Conservation (phyloP, 2,113 vertebrate species). For the Chionis minor region DNA sequence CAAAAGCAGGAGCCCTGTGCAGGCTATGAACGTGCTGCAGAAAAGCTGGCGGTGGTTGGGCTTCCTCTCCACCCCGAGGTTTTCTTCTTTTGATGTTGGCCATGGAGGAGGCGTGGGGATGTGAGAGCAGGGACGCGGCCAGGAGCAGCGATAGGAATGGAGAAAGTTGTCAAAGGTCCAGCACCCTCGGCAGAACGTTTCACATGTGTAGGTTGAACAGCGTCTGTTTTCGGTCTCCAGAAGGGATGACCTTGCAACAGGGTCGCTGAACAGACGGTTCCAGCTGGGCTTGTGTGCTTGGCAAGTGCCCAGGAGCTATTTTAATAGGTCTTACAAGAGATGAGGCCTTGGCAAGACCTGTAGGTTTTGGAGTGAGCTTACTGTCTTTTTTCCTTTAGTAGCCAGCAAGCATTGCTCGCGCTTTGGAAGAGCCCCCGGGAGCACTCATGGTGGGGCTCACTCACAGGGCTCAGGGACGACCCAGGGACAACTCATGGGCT, state of each 20-base stretch:
- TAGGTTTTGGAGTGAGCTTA: background rate
- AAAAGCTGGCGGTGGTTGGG: background rate
- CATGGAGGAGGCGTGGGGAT: background rate
- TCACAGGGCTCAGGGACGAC: background rate
- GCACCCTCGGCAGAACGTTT: accelerated
- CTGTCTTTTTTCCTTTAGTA: background rate
- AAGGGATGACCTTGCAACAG: constrained; percentile 13
- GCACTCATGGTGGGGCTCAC: background rate
- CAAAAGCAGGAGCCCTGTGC: background rate
- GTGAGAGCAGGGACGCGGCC: accelerated
- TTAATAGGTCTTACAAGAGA: background rate
- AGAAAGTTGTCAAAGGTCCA: background rate
- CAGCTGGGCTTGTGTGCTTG: background rate
- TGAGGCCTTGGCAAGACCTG: background rate
- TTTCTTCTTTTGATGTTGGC: background rate
- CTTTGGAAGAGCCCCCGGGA: background rate
- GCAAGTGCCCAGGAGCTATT: constrained; percentile 36
- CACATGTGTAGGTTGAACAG: accelerated
- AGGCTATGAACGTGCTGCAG: background rate
- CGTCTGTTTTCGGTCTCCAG: background rate
- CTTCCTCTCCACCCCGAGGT: background rate
- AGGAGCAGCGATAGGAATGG: accelerated
- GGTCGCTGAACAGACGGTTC: constrained; percentile 1
- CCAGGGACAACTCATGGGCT: background rate
- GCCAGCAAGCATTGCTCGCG: background rate